Evolutionary conservation across 1,140 invertebrate species (phyloP).

Genomic region (Leptonema lineaticorne): DNA sequence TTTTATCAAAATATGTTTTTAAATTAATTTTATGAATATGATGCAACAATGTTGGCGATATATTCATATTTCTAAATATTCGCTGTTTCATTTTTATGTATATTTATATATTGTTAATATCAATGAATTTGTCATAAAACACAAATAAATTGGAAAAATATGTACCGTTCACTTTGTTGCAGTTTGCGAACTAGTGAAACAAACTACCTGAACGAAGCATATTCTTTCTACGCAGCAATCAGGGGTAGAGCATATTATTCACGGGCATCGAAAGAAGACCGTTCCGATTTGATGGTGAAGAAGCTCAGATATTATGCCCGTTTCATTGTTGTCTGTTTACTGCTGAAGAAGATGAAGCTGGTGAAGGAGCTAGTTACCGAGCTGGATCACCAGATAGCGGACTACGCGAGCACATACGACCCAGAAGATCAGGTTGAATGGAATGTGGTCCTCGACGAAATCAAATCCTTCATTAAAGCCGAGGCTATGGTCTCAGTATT

Average conservation of each 20-base stretch:
- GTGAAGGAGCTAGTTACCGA: conserved; percentile 90
- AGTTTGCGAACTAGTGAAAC: conserved; percentile 93
- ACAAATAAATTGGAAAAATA: too few relatives aligned
- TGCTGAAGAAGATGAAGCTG: conserved; percentile 92
- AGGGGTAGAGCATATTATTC: conserved; percentile 92
- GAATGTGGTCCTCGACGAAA: conserved; percentile 92
- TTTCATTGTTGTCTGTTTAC: conserved; percentile 94
- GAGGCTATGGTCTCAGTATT: conserved; percentile 86
- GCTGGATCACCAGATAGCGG: conserved; percentile 86
- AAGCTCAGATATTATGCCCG: conserved; percentile 95
- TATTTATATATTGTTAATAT: too few relatives aligned
- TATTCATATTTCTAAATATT: background rate
- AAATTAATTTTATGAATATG: too few relatives aligned
- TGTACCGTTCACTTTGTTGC: too few relatives aligned
- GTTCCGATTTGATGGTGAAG: conserved; percentile 96
- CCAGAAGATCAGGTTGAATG: conserved; percentile 96
- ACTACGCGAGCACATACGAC: conserved; percentile 92
- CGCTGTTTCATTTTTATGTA: background rate
- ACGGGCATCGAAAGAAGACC: conserved; percentile 89
- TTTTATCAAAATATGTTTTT: too few relatives aligned
- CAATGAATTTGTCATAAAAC: too few relatives aligned
- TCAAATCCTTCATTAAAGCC: conserved; percentile 91
- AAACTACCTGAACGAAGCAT: conserved; percentile 94
- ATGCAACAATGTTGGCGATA: too few relatives aligned
- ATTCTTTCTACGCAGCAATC: conserved; percentile 95